Conservation (phyloP, 2,113 vertebrate genomes). For the Euleptes europaea region DNA sequence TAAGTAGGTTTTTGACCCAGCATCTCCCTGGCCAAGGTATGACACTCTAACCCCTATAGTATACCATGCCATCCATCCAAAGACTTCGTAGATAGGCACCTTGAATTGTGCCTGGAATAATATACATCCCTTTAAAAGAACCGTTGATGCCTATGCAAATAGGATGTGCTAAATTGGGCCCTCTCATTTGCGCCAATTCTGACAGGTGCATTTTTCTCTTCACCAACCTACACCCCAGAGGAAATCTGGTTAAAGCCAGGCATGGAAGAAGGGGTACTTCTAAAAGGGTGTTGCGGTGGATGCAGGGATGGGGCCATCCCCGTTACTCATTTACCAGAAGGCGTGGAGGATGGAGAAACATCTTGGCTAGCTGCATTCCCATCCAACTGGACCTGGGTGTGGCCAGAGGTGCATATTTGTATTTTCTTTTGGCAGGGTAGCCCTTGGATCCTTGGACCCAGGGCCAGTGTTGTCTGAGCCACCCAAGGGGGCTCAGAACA, state of each 20-base stretch:
- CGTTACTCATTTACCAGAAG: not conserved
- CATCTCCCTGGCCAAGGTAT: no score
- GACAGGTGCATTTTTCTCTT: not conserved
- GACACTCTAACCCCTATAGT: no score
- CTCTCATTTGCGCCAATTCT: constrained; percentile 1
- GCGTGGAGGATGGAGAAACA: not conserved
- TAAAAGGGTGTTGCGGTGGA: not conserved
- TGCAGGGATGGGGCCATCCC: not conserved
- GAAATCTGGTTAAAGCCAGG: not conserved
- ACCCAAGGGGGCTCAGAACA: no score
- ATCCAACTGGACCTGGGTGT: no score
- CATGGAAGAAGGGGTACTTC: not conserved
- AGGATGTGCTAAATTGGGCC: constrained; percentile 11
- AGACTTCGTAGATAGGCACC: not conserved
- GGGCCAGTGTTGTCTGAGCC: no score
- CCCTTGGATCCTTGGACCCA: no score
- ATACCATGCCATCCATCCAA: no score
- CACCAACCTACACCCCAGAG: not conserved
- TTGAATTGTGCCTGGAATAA: not conserved
- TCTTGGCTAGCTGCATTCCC: no score
- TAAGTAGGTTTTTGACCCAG: no score
- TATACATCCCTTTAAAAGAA: constrained; percentile 4
- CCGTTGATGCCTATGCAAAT: constrained; percentile 10
- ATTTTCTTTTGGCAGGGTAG: no score
- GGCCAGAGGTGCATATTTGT: no score